Evolutionary conservation across 2,888 invertebrate species (phyloP).

Genomic region (Euspilapteryx auroguttella): DNA sequence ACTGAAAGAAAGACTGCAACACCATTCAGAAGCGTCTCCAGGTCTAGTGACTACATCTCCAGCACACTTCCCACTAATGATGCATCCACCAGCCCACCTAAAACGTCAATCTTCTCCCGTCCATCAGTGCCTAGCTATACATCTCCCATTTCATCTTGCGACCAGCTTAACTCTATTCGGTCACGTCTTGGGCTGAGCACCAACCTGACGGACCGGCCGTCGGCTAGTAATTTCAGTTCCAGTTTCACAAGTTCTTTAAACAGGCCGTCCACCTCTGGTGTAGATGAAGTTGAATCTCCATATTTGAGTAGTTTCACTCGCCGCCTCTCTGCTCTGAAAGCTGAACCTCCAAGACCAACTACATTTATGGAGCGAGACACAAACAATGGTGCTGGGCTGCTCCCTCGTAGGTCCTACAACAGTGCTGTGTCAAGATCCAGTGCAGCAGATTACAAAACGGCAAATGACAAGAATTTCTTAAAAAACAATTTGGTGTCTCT

Average conservation of each 20-base stretch:
- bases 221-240: slow-evolving; percentile 24
- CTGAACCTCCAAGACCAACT: slow-evolving; percentile 28
- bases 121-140: slow-evolving; percentile 36
- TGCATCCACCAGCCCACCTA: slow-evolving; percentile 29
- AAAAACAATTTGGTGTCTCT: slow-evolving; percentile 67
- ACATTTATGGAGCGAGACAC: slow-evolving; percentile 30
- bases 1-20: slow-evolving; percentile 38
- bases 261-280: slow-evolving; percentile 34
- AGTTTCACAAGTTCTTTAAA: slow-evolving; percentile 27
- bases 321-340: slow-evolving; percentile 52
- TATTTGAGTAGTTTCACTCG: slow-evolving; percentile 72
- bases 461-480: slow-evolving; percentile 48
- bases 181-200: slow-evolving; percentile 58
- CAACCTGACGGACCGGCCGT: slow-evolving; percentile 32
- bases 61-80: slow-evolving; percentile 34
- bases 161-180: slow-evolving; percentile 61
- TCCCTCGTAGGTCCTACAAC: slow-evolving; percentile 38
- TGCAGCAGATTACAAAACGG: slow-evolving; percentile 33
- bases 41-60: slow-evolving; percentile 44
- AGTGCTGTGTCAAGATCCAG: slow-evolving; percentile 35
- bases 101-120: slow-evolving; percentile 34
- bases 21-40: slow-evolving; percentile 31
- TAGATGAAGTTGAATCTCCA: slow-evolving; percentile 65
- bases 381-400: slow-evolving; percentile 34
- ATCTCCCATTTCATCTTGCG: slow-evolving; percentile 35